Percentiles rank a stretch among this genome's conserved stretches.
phyloP scores from a whole-genome alignment of 1,140 invertebrate genomes.

The Steinernema feltiae region DNA sequence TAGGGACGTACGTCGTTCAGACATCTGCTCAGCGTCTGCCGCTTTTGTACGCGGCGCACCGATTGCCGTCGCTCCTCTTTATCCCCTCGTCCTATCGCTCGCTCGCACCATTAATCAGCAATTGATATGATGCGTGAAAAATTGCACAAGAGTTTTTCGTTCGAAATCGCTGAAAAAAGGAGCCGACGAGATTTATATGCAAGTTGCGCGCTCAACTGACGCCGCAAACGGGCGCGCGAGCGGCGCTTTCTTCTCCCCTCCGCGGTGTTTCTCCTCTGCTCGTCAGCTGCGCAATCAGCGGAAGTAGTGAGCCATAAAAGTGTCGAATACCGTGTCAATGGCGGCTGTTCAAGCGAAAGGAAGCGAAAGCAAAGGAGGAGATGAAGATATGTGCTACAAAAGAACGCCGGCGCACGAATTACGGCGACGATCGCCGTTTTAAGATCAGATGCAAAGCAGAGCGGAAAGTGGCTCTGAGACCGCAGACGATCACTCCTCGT shows the following conservation, averaged over 20 bases:
- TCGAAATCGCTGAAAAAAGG: not conserved
- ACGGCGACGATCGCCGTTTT: too few relatives aligned
- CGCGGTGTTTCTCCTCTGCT: not conserved
- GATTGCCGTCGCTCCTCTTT: not conserved
- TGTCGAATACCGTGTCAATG: slow-evolving; percentile 1
- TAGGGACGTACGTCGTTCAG: not conserved
- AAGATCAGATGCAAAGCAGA: too few relatives aligned
- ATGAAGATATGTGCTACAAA: too few relatives aligned
- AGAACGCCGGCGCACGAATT: too few relatives aligned
- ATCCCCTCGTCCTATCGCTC: not conserved
- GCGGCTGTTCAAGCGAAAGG: not conserved
- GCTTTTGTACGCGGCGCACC: not conserved
- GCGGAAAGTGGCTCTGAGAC: too few relatives aligned
- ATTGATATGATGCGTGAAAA: slow-evolving; percentile 15
- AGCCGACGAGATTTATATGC: slow-evolving; percentile 7
- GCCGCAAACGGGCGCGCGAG: slow-evolving; percentile 8
- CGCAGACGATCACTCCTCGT: not conserved
- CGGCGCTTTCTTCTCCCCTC: not conserved
- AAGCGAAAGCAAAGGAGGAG: not conserved
- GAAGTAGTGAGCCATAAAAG: not conserved
- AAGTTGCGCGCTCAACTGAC: not conserved
- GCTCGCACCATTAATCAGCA: slow-evolving; percentile 9
- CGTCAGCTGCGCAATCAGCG: slow-evolving; percentile 4
- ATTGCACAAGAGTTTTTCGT: slow-evolving; percentile 1
- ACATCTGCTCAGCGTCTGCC: not conserved